Evolutionary conservation across 2,113 vertebrate genomes (phyloP), one percentile per base, ranked within the genome.

Genomic region (Cyrtonyx montezumae): DNA sequence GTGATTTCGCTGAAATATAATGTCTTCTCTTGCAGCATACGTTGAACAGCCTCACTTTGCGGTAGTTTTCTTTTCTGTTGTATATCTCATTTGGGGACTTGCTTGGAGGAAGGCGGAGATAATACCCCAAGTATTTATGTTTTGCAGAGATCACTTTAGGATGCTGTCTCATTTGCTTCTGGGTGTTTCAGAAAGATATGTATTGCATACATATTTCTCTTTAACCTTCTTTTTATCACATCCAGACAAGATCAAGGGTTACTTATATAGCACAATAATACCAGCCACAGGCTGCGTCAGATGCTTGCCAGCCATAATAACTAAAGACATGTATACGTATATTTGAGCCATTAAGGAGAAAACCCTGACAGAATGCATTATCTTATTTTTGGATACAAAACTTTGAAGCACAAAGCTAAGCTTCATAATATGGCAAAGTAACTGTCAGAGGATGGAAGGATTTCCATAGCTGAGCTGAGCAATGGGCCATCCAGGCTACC

Each of bases 341-440:
- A 88, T 88, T 94, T 91, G 61, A 93, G 91, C 80, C 85, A 95
- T 96, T 93, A 96, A 94, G 91, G 91, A 94, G 87, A 91, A 95
- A 93, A 95, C 78, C 82, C 90, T 96, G 94, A 85, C 95, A 96
- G 85, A 88, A 96, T 78, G 90, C 37, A 80, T 97, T 93, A 96
- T 63, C 43, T 94, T 87, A 67, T 91, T 96, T 95, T 84, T 87
- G 51, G 70, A 53, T 93, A 58, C 77, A 56, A 90, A 96, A 96
- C 88, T 96, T 88, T 69, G 87, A 95, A 94, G 62, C 75, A 62
- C 70, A 90, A 88, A 81, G 74, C 51, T 87, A 70, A 91, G 91
- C 85, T 88, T 94, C 46, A 4, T 68, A 59, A 69, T 78, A 59
- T 43, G 49, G 59, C 32, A 82, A 53, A 91, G 63, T 74, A 91